A percentile compares a stretch with the other conserved stretches of the same genome.
Conservation (phyloP, 2,113 vertebrate species). For the Urocitellus parryii region DNA sequence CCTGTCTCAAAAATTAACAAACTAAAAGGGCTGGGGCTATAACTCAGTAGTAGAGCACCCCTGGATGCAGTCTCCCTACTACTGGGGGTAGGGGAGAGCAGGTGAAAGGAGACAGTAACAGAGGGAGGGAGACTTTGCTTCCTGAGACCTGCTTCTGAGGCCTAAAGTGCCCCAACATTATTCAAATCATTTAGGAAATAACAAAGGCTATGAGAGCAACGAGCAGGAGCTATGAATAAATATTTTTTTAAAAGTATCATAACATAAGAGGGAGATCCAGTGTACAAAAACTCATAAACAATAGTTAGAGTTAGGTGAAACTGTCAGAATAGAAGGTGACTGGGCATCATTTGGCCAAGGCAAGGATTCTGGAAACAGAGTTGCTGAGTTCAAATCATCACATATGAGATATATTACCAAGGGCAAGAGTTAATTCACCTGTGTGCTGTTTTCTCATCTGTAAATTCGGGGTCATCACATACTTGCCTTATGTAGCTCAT, state of each 20-base stretch:
- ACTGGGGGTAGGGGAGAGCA: background rate
- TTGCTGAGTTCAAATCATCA: background rate
- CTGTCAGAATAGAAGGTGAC: conserved; percentile 5
- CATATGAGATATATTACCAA: background rate
- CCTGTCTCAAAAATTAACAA: background rate
- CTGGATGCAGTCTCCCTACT: background rate
- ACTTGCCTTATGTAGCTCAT: background rate
- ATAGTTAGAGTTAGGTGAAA: background rate
- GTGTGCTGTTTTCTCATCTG: background rate
- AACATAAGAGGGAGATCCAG: background rate
- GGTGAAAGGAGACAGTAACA: background rate
- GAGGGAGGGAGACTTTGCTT: background rate
- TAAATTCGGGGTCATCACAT: background rate
- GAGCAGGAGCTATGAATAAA: background rate
- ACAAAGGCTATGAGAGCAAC: background rate
- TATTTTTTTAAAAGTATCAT: too few species aligned
- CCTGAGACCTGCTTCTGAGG: background rate
- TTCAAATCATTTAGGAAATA: background rate
- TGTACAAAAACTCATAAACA: background rate
- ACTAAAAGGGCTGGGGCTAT: background rate
- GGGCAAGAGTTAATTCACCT: background rate
- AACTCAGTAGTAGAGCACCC: background rate
- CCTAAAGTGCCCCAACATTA: background rate
- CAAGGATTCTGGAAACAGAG: background rate
- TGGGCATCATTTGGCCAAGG: background rate